These are phyloP conservation scores for Conomelus anceps DNA, from an alignment of 2,888 invertebrate species.

Conservation along the genomic window DNA sequence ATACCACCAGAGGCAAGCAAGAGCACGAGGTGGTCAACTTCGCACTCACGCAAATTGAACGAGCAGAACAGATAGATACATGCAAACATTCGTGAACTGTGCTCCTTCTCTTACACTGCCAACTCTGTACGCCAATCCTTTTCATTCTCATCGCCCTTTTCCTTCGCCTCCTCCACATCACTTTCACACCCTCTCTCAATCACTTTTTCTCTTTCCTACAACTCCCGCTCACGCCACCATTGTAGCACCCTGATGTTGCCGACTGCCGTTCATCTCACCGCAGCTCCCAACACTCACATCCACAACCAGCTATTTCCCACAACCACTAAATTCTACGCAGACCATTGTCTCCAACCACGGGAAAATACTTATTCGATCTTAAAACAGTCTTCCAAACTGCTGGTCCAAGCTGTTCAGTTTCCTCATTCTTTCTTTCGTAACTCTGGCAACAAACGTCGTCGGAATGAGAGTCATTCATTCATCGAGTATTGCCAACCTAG, in stretches of 20 bases:
- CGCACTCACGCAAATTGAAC: background rate
- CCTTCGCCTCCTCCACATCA: background rate
- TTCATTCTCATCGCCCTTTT: background rate
- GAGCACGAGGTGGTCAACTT: background rate
- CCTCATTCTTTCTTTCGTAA: background rate
- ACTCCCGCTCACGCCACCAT: too few relatives aligned
- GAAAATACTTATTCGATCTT: background rate
- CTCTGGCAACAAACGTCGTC: background rate
- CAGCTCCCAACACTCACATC: background rate
- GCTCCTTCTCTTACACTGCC: too few relatives aligned
- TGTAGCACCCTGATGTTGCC: too few relatives aligned
- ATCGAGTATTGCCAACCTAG: too few relatives aligned
- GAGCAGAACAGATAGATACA: background rate
- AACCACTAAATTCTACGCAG: background rate
- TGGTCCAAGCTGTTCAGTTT: background rate
- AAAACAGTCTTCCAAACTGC: background rate
- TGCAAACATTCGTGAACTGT: background rate
- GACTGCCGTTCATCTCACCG: background rate
- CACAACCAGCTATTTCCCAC: background rate
- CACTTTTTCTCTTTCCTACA: background rate
- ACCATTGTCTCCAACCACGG: background rate
- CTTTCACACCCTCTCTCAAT: background rate
- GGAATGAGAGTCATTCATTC: background rate
- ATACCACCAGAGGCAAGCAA: background rate
- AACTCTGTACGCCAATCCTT: background rate